phyloP scores from a whole-genome alignment of 2,797 vertebrate species.

The Phrynocephalus guinanensis region DNA sequence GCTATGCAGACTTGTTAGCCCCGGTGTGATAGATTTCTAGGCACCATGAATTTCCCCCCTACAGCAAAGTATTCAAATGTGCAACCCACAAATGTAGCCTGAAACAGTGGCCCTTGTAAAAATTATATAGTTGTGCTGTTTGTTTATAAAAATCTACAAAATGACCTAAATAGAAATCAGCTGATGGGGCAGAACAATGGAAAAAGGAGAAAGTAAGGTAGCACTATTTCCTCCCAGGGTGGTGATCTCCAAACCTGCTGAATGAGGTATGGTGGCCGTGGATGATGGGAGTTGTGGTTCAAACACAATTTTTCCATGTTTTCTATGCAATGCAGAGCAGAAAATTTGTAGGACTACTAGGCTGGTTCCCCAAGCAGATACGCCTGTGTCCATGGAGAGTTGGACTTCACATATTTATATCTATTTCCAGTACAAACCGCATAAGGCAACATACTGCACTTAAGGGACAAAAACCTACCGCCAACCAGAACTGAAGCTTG shows the following conservation, averaged over 20 bases:
- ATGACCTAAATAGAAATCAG: not conserved
- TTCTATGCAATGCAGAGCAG: not conserved
- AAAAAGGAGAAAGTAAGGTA: not conserved
- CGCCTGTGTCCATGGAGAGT: not conserved
- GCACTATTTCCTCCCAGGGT: not conserved
- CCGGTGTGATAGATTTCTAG: too few species aligned
- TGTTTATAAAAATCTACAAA: too few species aligned
- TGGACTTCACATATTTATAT: not conserved
- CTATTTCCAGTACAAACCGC: too few species aligned
- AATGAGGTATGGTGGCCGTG: not conserved
- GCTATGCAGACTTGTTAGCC: too few species aligned
- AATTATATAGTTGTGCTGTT: too few species aligned
- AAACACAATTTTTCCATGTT: not conserved
- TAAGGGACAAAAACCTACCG: not conserved
- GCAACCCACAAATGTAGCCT: too few species aligned
- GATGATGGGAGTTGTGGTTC: not conserved
- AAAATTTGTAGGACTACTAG: too few species aligned
- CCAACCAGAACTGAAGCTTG: slow-evolving; percentile 9
- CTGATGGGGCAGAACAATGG: not conserved
- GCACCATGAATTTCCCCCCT: not conserved
- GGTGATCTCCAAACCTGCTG: not conserved
- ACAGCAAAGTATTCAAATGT: not conserved
- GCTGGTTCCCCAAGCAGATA: not conserved
- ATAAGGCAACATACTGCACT: not conserved
- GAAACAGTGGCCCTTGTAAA: too few species aligned